phyloP scores from a whole-genome alignment of 2,113 vertebrate genomes.

The Campylorhamphus procurvoides region DNA sequence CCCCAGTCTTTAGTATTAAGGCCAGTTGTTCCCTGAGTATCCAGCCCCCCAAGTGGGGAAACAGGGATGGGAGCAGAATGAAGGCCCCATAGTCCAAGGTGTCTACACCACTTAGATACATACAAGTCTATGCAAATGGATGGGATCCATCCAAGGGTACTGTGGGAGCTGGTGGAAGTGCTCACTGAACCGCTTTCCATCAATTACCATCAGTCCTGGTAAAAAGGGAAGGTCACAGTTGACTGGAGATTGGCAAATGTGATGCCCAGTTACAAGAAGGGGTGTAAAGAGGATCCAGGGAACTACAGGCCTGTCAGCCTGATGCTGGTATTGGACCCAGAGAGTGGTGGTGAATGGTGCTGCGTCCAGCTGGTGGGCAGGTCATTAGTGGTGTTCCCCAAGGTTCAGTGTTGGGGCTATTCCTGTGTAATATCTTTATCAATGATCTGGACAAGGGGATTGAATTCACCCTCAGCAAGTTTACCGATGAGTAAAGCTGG shows the following conservation, averaged over 20 bases:
- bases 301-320: neutral
- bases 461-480: neutral
- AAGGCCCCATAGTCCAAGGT: neutral
- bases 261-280: neutral
- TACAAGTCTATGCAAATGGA: neutral
- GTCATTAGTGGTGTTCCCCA: neutral
- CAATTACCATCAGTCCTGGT: neutral
- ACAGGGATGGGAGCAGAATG: neutral
- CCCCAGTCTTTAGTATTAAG: neutral
- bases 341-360: neutral
- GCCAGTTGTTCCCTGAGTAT: neutral
- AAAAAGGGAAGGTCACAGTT: neutral
- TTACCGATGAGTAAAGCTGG: neutral
- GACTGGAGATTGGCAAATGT: neutral
- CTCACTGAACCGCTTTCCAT: neutral
- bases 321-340: neutral
- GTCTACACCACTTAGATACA: neutral
- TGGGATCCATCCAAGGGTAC: neutral
- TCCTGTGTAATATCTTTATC: neutral
- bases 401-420: neutral
- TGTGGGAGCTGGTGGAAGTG: neutral
- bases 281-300: fast-evolving
- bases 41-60: neutral
- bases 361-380: neutral
- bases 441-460: neutral